Conservation (phyloP, 2,888 invertebrate species). For the Chrysolina oricalcia region DNA sequence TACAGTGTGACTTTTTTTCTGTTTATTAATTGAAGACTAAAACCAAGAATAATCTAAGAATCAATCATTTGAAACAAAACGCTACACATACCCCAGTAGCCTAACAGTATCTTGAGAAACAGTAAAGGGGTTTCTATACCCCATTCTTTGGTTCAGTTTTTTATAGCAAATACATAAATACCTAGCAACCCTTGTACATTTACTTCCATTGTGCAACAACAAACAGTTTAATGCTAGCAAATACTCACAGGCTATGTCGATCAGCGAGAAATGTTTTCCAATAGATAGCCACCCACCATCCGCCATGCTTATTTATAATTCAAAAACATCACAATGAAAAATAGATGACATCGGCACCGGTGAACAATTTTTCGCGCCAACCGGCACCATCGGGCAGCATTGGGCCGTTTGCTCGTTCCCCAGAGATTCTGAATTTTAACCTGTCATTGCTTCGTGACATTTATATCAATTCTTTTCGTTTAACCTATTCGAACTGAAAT, state of each 20-base stretch:
- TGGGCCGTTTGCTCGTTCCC: neutral
- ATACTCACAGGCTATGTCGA: neutral
- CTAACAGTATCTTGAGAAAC: too few species aligned
- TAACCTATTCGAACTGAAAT: neutral
- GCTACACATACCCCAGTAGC: too few species aligned
- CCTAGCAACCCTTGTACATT: too few species aligned
- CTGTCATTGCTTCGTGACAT: slow-evolving; percentile 1
- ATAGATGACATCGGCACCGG: slow-evolving; percentile 6
- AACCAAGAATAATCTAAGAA: too few species aligned
- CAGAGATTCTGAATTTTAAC: slow-evolving; percentile 6
- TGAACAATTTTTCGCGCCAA: neutral
- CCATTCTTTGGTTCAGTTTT: too few species aligned
- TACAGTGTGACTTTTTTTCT: too few species aligned
- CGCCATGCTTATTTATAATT: slow-evolving; percentile 9
- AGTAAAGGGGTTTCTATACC: too few species aligned
- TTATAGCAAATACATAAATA: too few species aligned
- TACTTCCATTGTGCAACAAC: neutral
- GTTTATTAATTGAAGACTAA: too few species aligned
- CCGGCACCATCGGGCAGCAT: neutral
- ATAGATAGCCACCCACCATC: neutral
- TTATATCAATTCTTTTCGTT: slow-evolving; percentile 4
- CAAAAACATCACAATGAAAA: slow-evolving; percentile 4
- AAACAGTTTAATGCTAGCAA: neutral
- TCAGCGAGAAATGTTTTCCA: neutral
- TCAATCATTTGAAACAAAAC: too few species aligned